Evolutionary conservation across 2,797 vertebrate genomes (phyloP).

Genomic region (Gouania willdenowi): DNA sequence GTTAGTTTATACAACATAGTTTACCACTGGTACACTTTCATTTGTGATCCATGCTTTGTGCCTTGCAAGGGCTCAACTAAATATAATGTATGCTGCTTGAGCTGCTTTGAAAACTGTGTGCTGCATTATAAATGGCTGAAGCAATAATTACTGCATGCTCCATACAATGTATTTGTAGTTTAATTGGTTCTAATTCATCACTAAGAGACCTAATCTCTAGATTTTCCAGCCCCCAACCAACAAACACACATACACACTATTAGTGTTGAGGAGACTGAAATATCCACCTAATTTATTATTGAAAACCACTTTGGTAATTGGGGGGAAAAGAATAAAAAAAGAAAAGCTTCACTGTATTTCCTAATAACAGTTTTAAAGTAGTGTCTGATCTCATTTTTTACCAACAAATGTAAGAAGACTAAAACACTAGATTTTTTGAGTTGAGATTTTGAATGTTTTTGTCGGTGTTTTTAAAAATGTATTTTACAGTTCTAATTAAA

Average conservation of each 20-base stretch:
- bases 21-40: slow-evolving; percentile 3
- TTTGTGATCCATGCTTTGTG: slow-evolving; percentile 4
- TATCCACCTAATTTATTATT: slow-evolving; percentile 34
- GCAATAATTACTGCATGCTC: neutral
- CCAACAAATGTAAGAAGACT: no score
- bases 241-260: neutral
- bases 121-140: slow-evolving; percentile 2
- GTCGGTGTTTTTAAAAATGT: no score
- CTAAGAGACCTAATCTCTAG: neutral
- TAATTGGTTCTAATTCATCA: slow-evolving; percentile 31
- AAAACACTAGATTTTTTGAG: no score
- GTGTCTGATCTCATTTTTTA: no score
- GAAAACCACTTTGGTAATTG: slow-evolving; percentile 19
- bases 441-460: no score
- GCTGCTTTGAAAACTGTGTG: neutral
- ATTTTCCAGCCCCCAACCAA: neutral
- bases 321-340: slow-evolving; percentile 28
- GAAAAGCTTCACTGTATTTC: no score
- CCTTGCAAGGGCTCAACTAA: neutral
- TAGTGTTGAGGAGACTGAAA: slow-evolving; percentile 8
- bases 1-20: no score
- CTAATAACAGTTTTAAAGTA: no score
- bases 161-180: neutral
- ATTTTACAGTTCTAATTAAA: no score
- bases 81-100: neutral